These are phyloP conservation scores for Papilio protenor DNA, from an alignment of 2,888 invertebrate species.

Conservation along the genomic window DNA sequence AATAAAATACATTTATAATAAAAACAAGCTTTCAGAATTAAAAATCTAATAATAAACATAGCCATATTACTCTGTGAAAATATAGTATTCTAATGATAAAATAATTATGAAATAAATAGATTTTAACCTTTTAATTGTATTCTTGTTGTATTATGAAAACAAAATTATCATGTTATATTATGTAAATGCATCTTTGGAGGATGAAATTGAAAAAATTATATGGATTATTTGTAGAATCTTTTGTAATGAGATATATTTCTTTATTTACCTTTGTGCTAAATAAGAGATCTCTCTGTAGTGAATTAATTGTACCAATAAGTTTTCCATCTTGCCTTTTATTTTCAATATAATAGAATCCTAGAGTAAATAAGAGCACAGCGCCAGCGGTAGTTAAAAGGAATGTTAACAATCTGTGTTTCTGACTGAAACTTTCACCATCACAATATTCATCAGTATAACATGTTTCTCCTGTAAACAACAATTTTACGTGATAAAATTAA, in stretches of 20 bases:
- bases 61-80: too few relatives aligned
- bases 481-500: conserved; percentile 25
- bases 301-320: conserved; percentile 87
- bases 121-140: too few relatives aligned
- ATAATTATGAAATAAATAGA: too few relatives aligned
- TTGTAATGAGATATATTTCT: not conserved
- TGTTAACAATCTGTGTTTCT: conserved; percentile 79
- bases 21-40: too few relatives aligned
- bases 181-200: too few relatives aligned
- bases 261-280: conserved; percentile 80
- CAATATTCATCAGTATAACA: conserved; percentile 75
- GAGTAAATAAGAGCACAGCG: conserved; percentile 88
- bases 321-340: conserved; percentile 88
- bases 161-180: too few relatives aligned
- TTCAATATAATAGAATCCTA: conserved; percentile 91
- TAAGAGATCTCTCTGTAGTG: conserved; percentile 77
- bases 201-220: not conserved
- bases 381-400: conserved; percentile 87
- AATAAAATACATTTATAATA: conserved; percentile 41
- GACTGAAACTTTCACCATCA: conserved; percentile 67
- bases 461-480: conserved; percentile 66
- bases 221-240: not conserved
- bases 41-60: too few relatives aligned
- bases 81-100: too few relatives aligned
- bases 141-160: too few relatives aligned